phyloP scores from a whole-genome alignment of 2,888 invertebrate species.

The Yponomeuta cagnagella region DNA sequence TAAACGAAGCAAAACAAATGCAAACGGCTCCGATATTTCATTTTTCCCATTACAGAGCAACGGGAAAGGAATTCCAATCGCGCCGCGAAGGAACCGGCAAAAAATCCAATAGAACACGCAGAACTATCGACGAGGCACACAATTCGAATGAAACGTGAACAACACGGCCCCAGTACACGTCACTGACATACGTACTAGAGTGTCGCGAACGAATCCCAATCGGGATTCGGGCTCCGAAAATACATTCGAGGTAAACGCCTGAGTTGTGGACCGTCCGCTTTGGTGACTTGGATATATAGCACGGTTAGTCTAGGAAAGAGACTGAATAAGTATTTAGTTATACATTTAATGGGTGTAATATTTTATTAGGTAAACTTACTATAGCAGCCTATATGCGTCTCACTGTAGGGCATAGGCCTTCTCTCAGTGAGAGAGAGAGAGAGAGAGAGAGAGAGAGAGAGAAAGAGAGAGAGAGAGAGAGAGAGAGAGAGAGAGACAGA shows the following conservation, averaged over 20 bases:
- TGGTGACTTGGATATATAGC: too few species aligned
- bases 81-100: not conserved
- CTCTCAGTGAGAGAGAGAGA: too few species aligned
- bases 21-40: not conserved
- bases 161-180: not conserved
- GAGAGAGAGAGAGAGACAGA: too few species aligned
- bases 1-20: not conserved
- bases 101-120: constrained; percentile 3
- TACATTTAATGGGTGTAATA: too few species aligned
- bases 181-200: not conserved
- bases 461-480: too few species aligned
- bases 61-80: not conserved
- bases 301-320: too few species aligned
- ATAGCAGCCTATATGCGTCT: too few species aligned
- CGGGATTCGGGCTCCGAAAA: not conserved
- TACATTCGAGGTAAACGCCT: not conserved
- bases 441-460: too few species aligned
- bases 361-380: too few species aligned
- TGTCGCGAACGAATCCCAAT: not conserved
- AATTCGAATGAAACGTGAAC: not conserved
- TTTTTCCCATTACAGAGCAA: not conserved
- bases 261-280: not conserved
- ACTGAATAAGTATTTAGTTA: too few species aligned
- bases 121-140: not conserved
- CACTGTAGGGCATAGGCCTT: too few species aligned